Evolutionary conservation across 2,113 vertebrate genomes (phyloP), one percentile per base, ranked within the genome.

Genomic region (Archilochus colubris): DNA sequence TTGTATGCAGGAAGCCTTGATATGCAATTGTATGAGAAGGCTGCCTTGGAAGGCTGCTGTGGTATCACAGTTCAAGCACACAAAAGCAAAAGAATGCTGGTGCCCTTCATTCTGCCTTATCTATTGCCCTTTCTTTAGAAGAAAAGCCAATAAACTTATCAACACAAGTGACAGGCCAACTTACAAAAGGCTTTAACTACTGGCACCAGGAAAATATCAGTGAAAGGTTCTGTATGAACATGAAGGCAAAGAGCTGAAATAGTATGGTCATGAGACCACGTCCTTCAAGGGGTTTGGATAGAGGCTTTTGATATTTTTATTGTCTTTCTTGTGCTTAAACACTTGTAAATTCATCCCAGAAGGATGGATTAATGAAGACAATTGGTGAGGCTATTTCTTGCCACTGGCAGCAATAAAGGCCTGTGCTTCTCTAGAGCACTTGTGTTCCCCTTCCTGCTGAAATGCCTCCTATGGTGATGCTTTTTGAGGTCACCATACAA

Each of bases 111-210:
- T 93, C 79, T 94, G 83, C 76, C 40, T 95, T 95, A 93, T 82
- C 91, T 95, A 10, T 62, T 95, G 86, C 83, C 92, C 59, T 96
- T 95, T 96, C 70, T 95, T 95, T 61, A 62, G 38, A 95, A 95
- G 88, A 82, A 97, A 96, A 95, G 86, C 88, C 54, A 89, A 61
- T 78, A 93, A 86, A 51, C 81, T 89, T 96, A 94, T 94, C 96
- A 88, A 88, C 89, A 76, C 62, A 90, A 91, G 62, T 77, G n/a
- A 87, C 27, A 85, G 93, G 57, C 88, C 79, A 94, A 46, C 28
- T 95, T 84, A 94, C 79, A 89, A 93, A 88, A 70, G 93, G 10
- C 54, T 94, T 92, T 93, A 66, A 76, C 82, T 92, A 18, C 72
- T 94, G 89, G 85, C 44, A 93, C 83, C 69, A 75, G 80, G 83